Percentiles rank a stretch among this genome's conserved stretches.
Evolutionary conservation across 2,888 invertebrate genomes (phyloP).

Genomic region (Lasioglossum pauxillum): DNA sequence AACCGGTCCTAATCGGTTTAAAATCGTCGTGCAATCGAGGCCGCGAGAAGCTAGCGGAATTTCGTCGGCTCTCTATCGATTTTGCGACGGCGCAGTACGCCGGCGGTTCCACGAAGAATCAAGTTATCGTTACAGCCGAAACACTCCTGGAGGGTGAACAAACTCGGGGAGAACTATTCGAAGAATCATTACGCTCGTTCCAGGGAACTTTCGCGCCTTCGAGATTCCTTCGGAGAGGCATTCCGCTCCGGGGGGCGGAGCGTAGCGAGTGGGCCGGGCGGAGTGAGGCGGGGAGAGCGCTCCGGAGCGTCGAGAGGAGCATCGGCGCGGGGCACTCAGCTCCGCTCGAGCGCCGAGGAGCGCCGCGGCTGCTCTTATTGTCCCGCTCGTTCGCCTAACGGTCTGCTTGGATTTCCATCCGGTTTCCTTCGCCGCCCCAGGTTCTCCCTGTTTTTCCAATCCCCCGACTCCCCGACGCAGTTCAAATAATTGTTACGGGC

Average conservation of each 20-base stretch:
- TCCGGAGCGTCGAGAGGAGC: constrained; percentile 40
- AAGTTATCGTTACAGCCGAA: constrained; percentile 53
- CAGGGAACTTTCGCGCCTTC: constrained; percentile 51
- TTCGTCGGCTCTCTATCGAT: constrained; percentile 37
- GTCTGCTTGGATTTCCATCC: constrained; percentile 63
- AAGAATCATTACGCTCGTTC: constrained; percentile 56
- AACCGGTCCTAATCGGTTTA: constrained; percentile 2
- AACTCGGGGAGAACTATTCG: constrained; percentile 47
- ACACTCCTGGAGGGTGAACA: constrained; percentile 26
- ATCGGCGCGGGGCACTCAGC: constrained; percentile 50
- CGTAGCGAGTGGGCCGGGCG: background rate
- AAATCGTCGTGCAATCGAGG: background rate
- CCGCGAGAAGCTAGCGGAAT: constrained; percentile 22
- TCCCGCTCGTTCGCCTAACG: constrained; percentile 59
- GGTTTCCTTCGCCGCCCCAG: constrained; percentile 39
- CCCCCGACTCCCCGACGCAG: constrained; percentile 27
- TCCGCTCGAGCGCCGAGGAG: constrained; percentile 43
- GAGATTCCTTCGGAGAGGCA: constrained; percentile 38
- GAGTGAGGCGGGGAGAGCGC: background rate
- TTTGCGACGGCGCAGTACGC: background rate
- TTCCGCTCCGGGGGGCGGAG: constrained; percentile 1
- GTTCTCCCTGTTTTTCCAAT: constrained; percentile 42
- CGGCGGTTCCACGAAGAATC: constrained; percentile 24
- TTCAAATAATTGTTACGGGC: constrained; percentile 69
- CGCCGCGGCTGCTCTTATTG: constrained; percentile 56